Conservation (phyloP, 2,888 invertebrate species). For the Belgica antarctica region DNA sequence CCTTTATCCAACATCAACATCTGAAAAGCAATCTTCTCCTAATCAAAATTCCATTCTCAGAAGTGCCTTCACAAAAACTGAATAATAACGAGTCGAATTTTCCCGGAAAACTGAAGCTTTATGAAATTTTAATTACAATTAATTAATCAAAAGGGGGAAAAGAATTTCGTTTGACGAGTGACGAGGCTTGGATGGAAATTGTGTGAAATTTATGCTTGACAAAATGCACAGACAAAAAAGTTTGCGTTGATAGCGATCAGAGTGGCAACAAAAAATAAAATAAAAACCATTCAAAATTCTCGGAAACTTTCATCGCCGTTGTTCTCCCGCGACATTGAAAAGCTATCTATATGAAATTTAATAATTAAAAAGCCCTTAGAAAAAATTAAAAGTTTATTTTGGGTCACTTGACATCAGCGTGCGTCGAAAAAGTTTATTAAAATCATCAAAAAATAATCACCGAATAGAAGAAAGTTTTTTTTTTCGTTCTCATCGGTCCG, state of each 20-base stretch:
- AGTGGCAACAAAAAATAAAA: background rate
- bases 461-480: background rate
- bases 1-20: too few relatives aligned
- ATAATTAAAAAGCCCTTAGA: constrained; percentile 14
- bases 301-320: too few relatives aligned
- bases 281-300: background rate
- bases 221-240: too few relatives aligned
- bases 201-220: too few relatives aligned
- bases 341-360: background rate
- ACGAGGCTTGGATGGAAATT: too few relatives aligned
- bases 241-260: too few relatives aligned
- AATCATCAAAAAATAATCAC: background rate
- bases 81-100: background rate
- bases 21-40: too few relatives aligned
- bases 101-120: background rate
- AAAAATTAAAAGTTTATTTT: background rate
- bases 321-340: background rate
- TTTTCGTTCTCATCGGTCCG: background rate
- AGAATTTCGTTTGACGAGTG: too few relatives aligned
- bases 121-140: constrained; percentile 7
- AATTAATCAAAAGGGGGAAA: too few relatives aligned
- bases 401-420: background rate
- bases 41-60: too few relatives aligned
- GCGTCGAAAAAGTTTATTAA: too few relatives aligned
- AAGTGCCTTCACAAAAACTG: too few relatives aligned